Percentiles rank a stretch among this genome's conserved stretches.
Conservation (phyloP, 1,140 invertebrate genomes). For the Drosophila murphyi region DNA sequence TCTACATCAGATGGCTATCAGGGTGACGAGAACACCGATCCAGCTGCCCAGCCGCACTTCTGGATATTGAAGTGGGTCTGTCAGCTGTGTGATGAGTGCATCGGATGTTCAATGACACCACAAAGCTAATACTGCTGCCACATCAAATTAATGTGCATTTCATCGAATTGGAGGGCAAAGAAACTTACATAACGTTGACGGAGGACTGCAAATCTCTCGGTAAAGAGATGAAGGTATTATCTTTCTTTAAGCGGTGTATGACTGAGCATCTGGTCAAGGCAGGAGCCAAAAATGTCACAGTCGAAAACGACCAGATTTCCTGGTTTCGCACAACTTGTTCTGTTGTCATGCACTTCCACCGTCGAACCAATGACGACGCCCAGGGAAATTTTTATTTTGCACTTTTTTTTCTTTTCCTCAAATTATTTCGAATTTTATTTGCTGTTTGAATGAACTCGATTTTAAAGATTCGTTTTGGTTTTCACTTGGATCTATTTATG, state of each 20-base stretch:
- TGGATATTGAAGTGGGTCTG: slow-evolving; percentile 99
- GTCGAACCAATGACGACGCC: background rate
- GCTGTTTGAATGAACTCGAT: slow-evolving; percentile 28
- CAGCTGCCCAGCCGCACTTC: slow-evolving; percentile 95
- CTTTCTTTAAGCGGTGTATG: slow-evolving; percentile 99
- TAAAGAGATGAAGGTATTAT: slow-evolving; percentile 98
- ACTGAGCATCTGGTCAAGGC: slow-evolving; percentile 98
- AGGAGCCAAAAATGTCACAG: slow-evolving; percentile 91
- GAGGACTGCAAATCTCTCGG: slow-evolving; percentile 92
- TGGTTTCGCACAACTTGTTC: slow-evolving; percentile 98
- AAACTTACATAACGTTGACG: slow-evolving; percentile 94
- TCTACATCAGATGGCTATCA: slow-evolving; percentile 84
- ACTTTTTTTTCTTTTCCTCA: background rate
- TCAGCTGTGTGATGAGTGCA: slow-evolving; percentile 97
- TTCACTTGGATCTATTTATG: slow-evolving; percentile 10
- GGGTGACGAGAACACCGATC: slow-evolving; percentile 96
- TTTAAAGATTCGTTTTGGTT: slow-evolving; percentile 51
- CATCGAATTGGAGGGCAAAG: slow-evolving; percentile 94
- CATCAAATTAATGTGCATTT: slow-evolving; percentile 98
- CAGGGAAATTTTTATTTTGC: background rate
- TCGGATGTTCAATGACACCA: slow-evolving; percentile 98
- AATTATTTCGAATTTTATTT: slow-evolving; percentile 40
- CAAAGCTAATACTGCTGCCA: slow-evolving; percentile 93
- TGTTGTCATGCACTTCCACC: slow-evolving; percentile 93
- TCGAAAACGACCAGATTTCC: slow-evolving; percentile 94